Conservation (phyloP, 2,113 vertebrate genomes). For the Isichthys henryi region DNA sequence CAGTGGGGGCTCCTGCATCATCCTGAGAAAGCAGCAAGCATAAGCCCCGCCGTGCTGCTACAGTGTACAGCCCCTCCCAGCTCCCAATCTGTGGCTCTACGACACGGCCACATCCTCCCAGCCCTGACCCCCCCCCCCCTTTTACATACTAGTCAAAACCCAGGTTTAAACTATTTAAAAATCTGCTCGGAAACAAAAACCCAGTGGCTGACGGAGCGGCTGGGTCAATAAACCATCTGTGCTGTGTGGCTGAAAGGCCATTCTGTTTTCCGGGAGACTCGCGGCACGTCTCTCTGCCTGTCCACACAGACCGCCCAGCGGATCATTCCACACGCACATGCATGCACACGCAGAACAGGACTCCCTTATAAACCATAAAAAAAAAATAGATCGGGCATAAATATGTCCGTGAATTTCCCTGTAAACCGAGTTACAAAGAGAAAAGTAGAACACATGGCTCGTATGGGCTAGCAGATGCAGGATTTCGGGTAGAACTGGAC, state of each 20-base stretch:
- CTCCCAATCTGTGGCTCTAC: background rate
- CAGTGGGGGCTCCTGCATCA: constrained; percentile 95
- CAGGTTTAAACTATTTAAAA: background rate
- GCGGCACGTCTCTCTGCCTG: background rate
- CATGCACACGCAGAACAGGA: constrained; percentile 5
- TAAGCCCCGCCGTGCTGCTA: background rate
- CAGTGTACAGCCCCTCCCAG: background rate
- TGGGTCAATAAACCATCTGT: background rate
- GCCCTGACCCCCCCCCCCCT: background rate
- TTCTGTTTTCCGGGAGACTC: background rate
- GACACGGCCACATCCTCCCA: background rate
- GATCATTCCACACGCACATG: background rate
- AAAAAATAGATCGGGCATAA: background rate
- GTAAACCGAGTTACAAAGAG: background rate
- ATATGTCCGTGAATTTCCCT: background rate
- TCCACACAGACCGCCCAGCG: background rate
- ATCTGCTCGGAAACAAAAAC: background rate
- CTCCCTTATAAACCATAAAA: background rate
- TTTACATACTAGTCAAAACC: background rate
- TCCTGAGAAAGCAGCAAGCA: constrained; percentile 52
- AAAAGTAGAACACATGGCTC: background rate
- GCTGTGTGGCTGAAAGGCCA: background rate
- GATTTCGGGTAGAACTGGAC: background rate
- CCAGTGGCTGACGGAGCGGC: background rate
- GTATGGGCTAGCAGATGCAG: background rate